Base-by-base conservation (phyloP, 2,797 vertebrate genomes). In the Acrossocheilus wenchowensis region DNA sequence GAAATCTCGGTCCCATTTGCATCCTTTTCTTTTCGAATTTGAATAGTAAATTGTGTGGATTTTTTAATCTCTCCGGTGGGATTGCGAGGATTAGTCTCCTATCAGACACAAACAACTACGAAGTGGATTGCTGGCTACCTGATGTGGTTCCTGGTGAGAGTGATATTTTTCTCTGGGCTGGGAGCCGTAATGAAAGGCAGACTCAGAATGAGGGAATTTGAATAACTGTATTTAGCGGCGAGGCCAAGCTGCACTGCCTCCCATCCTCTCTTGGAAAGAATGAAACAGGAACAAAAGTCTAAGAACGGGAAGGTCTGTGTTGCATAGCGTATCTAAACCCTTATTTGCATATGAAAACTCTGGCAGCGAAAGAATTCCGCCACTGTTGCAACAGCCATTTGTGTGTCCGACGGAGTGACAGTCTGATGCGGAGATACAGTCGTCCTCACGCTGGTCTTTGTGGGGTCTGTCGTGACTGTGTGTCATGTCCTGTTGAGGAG, bases 321-420 rank as follows among this genome's bases (percentile, higher is more conserved):
- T 90, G 94, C 95, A 94, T 95, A 95, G 94, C 96, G 95, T 95
- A 95, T 95, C 96, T 96, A 96, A 96, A 95, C 93, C 94, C 84
- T 88, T 79, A 96, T 96, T 96, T 94, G 95, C 96, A 96, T 96
- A 94, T 96, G 96, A 96, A 96, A 94, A 95, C 94, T 94, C 88
- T 62, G 1, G 89, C 90, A 77, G 93, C 94, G 92, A 95, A 96
- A 95, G 94, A 94, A 94, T 94, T 94, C 93, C 89, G 90, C 92
- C 94, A 94, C 93, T 94, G 94, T 94, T 93, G 93, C 93, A 92
- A 71, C 81, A 87, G 93, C 88, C 90, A 90, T 92, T 88, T 92
- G 88, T 81, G 92, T 90, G 92, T 94, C 93, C 92, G 66, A 91
- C 91, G 90, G 84, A 91, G 92, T 94, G 94, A 93, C 94, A 93